A percentile compares a stretch with the other conserved stretches of the same genome.
Conservation (phyloP, 2,797 vertebrate genomes). For the Gila robusta region DNA sequence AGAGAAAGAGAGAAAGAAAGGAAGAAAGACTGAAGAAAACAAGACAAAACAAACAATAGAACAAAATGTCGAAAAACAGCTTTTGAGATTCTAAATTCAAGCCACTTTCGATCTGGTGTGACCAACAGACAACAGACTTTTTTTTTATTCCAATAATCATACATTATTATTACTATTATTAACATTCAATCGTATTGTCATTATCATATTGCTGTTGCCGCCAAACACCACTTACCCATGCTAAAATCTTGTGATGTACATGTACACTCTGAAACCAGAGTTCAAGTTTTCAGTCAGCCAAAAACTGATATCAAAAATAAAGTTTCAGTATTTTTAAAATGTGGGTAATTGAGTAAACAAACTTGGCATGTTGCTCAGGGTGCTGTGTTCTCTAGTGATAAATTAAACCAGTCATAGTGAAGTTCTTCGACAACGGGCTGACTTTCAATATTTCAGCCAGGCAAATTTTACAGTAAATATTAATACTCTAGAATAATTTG, state of each 20-base stretch:
- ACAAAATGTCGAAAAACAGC: not conserved
- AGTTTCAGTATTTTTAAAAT: not conserved
- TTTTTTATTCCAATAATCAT: not conserved
- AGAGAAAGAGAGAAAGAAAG: conserved; percentile 1
- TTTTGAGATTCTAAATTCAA: not conserved
- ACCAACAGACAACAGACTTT: not conserved
- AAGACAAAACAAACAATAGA: conserved; percentile 3
- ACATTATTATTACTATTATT: not conserved
- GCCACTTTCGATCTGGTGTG: too few relatives aligned
- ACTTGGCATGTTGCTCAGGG: not conserved
- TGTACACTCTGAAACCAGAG: too few relatives aligned
- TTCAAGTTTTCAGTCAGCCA: not conserved
- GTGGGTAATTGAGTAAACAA: not conserved
- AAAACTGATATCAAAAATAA: not conserved
- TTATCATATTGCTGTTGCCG: not conserved
- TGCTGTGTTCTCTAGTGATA: not conserved
- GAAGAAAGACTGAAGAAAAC: not conserved
- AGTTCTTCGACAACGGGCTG: not conserved
- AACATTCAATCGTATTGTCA: not conserved
- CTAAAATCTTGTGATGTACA: too few relatives aligned
- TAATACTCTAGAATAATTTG: not conserved
- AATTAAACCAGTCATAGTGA: not conserved
- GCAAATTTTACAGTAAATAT: not conserved
- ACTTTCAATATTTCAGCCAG: not conserved
- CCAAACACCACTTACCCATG: not conserved